Conservation (phyloP, 1,140 invertebrate species). For the Megathymus violae region DNA sequence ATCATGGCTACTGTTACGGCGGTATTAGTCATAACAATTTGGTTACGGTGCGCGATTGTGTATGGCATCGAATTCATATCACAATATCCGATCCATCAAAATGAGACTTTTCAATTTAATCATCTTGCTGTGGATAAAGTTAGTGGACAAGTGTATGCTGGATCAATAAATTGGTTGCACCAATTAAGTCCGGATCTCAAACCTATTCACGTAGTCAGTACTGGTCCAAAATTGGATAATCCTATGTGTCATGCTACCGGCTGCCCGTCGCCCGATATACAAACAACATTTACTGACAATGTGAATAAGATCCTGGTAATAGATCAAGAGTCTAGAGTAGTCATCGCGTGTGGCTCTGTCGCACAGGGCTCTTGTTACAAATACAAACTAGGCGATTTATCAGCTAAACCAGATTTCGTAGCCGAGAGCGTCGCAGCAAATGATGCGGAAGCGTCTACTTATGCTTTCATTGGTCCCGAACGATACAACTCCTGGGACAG, state of each 20-base stretch:
- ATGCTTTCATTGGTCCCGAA: constrained; percentile 97
- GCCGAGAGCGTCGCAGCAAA: constrained; percentile 94
- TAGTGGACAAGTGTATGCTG: constrained; percentile 89
- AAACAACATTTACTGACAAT: constrained; percentile 90
- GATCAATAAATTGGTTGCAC: constrained; percentile 92
- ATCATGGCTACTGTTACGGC: constrained; percentile 71
- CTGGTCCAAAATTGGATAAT: constrained; percentile 92
- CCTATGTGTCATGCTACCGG: constrained; percentile 94
- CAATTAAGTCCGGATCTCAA: constrained; percentile 90
- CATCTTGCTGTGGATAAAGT: constrained; percentile 83
- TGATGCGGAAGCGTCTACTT: constrained; percentile 95
- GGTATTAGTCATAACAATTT: constrained; percentile 77
- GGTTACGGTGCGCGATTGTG: constrained; percentile 72
- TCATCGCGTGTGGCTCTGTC: constrained; percentile 95
- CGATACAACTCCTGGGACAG: constrained; percentile 90
- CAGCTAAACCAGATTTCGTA: constrained; percentile 89
- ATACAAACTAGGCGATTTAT: constrained; percentile 93
- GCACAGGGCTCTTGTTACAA: constrained; percentile 94
- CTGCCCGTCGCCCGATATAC: constrained; percentile 87
- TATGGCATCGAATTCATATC: constrained; percentile 78
- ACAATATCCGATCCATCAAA: constrained; percentile 76
- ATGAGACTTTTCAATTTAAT: constrained; percentile 81
- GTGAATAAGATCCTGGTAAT: constrained; percentile 96
- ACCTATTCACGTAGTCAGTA: constrained; percentile 87
- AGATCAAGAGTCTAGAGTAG: constrained; percentile 90